Evolutionary conservation across 2,797 vertebrate genomes (phyloP).

Genomic region (Tokudaia tokunoshimensis): DNA sequence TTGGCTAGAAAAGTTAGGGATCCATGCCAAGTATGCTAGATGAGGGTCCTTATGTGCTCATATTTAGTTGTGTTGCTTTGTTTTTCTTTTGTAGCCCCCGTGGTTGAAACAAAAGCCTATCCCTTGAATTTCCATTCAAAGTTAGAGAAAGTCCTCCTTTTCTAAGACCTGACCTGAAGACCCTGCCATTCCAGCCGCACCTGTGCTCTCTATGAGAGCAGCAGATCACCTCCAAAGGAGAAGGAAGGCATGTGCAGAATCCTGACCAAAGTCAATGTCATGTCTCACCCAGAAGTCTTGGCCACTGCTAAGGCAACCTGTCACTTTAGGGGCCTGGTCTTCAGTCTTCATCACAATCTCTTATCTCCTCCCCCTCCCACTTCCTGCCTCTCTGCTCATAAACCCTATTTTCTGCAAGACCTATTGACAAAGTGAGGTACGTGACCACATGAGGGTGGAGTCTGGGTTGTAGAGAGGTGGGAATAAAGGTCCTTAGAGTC

Average conservation of each 20-base stretch:
- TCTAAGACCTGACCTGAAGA: not conserved
- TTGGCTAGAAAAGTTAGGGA: not conserved
- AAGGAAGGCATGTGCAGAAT: not conserved
- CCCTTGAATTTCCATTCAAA: not conserved
- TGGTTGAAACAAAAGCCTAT: not conserved
- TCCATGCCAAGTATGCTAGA: not conserved
- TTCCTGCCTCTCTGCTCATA: not conserved
- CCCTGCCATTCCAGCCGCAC: not conserved
- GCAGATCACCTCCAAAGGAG: not conserved
- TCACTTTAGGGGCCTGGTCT: not conserved
- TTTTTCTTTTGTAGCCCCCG: not conserved
- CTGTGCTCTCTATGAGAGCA: fast-evolving
- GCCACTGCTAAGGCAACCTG: fast-evolving
- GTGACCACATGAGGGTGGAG: not conserved
- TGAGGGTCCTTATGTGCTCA: fast-evolving
- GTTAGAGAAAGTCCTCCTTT: not conserved
- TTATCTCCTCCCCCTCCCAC: not conserved
- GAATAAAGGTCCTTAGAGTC: not conserved
- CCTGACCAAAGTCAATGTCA: not conserved
- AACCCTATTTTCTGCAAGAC: not conserved
- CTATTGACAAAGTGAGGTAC: not conserved
- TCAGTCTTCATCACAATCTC: not conserved
- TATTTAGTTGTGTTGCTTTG: not conserved
- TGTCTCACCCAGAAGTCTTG: not conserved
- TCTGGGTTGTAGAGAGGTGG: not conserved